Evolutionary conservation across 2,888 invertebrate genomes (phyloP).

Genomic region (Pristionchus fissidentatus): DNA sequence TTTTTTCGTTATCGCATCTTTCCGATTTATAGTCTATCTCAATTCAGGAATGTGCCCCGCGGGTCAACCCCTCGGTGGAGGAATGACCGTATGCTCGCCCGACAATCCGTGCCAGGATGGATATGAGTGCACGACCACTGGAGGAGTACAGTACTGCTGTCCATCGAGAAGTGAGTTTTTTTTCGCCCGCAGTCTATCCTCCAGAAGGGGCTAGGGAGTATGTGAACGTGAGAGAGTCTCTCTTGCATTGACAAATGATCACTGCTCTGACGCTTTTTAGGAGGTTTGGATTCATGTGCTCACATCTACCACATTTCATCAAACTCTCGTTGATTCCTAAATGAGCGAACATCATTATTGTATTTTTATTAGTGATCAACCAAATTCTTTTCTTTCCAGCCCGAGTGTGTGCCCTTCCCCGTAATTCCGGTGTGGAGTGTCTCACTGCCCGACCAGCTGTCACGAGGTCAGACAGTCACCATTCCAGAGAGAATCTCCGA

Average conservation of each 20-base stretch:
- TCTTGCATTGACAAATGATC: no score
- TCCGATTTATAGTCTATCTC: constrained; percentile 23
- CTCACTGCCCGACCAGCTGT: constrained; percentile 58
- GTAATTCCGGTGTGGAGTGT: constrained; percentile 61
- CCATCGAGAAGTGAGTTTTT: constrained; percentile 58
- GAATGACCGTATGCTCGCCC: constrained; percentile 67
- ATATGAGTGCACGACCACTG: constrained; percentile 71
- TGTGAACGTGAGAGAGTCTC: no score
- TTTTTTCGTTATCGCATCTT: background rate
- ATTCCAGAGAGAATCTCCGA: no score
- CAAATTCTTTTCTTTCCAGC: constrained; percentile 48
- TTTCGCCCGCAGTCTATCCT: no score
- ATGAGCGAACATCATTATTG: no score
- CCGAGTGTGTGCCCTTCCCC: constrained; percentile 59
- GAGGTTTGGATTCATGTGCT: no score
- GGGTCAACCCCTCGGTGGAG: constrained; percentile 71
- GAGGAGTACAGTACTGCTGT: constrained; percentile 73
- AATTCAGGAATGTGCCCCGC: constrained; percentile 70
- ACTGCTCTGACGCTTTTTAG: no score
- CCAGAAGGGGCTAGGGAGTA: background rate
- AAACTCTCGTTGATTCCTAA: no score
- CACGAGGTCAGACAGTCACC: no score
- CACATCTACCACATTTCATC: no score
- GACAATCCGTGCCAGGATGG: constrained; percentile 72
- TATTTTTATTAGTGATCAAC: no score